Evolutionary conservation across 35 echinoderm and acorn worm genomes (phyloP), one percentile per base, ranked within the genome.

Genomic region (Acanthaster planci): DNA sequence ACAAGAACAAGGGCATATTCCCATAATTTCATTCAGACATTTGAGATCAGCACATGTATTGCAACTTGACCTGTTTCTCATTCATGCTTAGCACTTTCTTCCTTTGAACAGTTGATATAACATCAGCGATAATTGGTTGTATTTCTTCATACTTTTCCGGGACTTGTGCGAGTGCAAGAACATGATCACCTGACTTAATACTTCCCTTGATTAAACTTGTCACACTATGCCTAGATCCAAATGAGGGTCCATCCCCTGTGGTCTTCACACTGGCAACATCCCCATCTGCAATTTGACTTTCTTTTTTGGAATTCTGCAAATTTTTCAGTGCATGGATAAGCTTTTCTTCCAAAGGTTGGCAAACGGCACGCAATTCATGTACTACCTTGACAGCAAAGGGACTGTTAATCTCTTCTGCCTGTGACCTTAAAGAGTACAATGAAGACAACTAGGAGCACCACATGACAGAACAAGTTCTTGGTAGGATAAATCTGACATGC

Each of bases 21-120:
- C 80, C 37, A 55, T 82, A 31, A 82, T 37, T 82, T 55, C 80
- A 55, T 82, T 82, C 31, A 51, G 12, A 39, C 52, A 54, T 82
- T 82, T 82, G 3, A 82, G n/a, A 82, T 82, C 80, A 8, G 51
- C 42, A 55, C 39, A 12, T 55, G 51, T 82, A 82, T 53, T 82
- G 26, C 22, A 51, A 7, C n/a, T 3, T 40, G 44, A 55, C 2
- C 34, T 8, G 15, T 55, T 34, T 54, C 14, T 54, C 51, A 2
- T 1, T 32, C 55, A 32, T 7, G 15, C 2, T 54, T 16, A 82
- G 5, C 29, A 38, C 29, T 37, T 55, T 54, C 38, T 54, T 29
- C 19, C 35, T 39, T 38, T 80, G 34, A 23, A 54, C 27, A 55
- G 44, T 82, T 7, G 15, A 29, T 1, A 82, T 56, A 55, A 82